Evolutionary conservation across 2,888 invertebrate genomes (phyloP), one percentile per base, ranked within the genome.

Genomic region (Latrodectus elegans): DNA sequence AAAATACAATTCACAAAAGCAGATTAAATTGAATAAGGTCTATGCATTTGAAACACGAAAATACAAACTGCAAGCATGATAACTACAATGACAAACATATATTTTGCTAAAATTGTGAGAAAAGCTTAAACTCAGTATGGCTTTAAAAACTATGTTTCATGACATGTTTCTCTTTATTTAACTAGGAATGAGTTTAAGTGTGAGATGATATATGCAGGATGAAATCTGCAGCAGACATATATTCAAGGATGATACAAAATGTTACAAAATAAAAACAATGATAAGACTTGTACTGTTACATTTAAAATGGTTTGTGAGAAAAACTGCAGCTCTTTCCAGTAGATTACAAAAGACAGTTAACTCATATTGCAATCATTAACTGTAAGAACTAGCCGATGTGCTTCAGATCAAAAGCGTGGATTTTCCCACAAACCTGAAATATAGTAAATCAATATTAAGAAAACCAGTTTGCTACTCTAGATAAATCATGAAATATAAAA

Each of bases 231-330:
- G 77, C 84, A 84, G 53, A 84, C 78, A 78, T 49, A 77, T 72
- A 83, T 84, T 55, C 67, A 75, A 75, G 82, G 74, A 84, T 84
- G 84, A 84, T 53, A 60, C 60, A 60, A 60, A 84, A 84, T 78
- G 77, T 67, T 64, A 78, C 70, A 84, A 77, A 84, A 84, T 78
- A 78, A 78, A 76, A 84, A 77, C 74, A 75, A 82, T 82, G 82
- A 75, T 82, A 82, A 82, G 82, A 82, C 84, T 84, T 84, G 84
- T 84, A 84, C 84, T 78, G 72, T 72, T 78, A 84, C 72, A 76
- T 84, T 71, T 73, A 78, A 84, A 84, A 78, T 78, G 84, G 60
- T 78, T 78, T 84, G 84, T 73, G 72, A 84, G 84, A 72, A 77
- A 70, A 60, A 70, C 76, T 70, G 76, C 65, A 64, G 74, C 67